Evolutionary conservation across 2,113 vertebrate species (phyloP).

Genomic region (Tragelaphus imberbis): DNA sequence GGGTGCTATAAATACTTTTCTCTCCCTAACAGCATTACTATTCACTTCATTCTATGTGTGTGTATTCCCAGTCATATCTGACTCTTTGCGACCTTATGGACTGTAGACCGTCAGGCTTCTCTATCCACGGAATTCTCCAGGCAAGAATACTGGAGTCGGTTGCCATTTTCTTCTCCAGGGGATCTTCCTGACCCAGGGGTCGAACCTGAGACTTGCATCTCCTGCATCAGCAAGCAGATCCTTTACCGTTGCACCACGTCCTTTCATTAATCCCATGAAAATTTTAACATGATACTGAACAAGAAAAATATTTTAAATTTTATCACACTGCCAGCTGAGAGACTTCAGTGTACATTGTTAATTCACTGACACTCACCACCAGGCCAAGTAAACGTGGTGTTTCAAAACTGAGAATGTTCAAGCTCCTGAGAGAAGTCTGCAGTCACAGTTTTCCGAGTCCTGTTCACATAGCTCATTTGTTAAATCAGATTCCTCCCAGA

Average conservation of each 20-base stretch:
- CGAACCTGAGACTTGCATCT: background rate
- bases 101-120: background rate
- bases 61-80: background rate
- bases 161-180: background rate
- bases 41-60: background rate
- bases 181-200: background rate
- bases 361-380: background rate
- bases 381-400: background rate
- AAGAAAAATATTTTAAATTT: background rate
- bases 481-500: constrained; percentile 45
- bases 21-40: background rate
- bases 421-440: background rate
- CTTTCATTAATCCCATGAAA: background rate
- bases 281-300: background rate
- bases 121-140: background rate
- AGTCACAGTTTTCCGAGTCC: constrained; percentile 39
- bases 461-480: constrained; percentile 24
- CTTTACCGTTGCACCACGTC: background rate
- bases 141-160: background rate
- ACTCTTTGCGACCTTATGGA: background rate
- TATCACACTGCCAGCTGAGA: background rate
- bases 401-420: constrained; percentile 26
- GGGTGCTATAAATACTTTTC: background rate
- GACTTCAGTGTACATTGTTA: background rate
- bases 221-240: background rate